Evolutionary conservation across 2,113 vertebrate species (phyloP).

Genomic region (Lepus timidus): DNA sequence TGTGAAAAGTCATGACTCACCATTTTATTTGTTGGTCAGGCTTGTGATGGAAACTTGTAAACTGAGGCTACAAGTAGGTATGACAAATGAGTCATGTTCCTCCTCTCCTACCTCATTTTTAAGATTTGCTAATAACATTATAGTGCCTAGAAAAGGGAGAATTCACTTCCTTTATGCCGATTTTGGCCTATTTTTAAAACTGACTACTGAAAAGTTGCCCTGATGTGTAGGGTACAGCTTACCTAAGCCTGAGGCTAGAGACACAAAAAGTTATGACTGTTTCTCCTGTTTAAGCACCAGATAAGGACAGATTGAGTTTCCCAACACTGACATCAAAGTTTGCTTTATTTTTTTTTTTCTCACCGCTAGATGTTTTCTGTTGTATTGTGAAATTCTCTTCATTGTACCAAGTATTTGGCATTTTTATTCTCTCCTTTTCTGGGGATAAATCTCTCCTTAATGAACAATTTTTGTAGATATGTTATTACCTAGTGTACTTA

Average conservation of each 20-base stretch:
- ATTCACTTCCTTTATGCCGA: not conserved
- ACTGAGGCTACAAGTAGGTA: conserved; percentile 1
- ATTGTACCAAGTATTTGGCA: not conserved
- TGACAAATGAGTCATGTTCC: conserved; percentile 19
- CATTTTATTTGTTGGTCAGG: conserved; percentile 12
- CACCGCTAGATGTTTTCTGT: not conserved
- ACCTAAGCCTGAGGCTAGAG: not conserved
- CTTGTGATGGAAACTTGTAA: conserved; percentile 32
- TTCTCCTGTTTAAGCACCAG: not conserved
- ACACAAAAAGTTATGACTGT: not conserved
- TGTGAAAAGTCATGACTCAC: conserved; percentile 8
- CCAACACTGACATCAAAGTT: conserved; percentile 23
- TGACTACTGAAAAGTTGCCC: conserved; percentile 12
- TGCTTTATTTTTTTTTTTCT: not conserved
- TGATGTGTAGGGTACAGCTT: not conserved
- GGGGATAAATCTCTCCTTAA: not conserved
- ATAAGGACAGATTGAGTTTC: conserved; percentile 31
- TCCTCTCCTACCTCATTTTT: not conserved
- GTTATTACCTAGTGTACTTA: not conserved
- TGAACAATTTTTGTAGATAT: not conserved
- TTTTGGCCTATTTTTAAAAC: conserved; percentile 23
- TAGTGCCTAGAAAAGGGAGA: conserved; percentile 37
- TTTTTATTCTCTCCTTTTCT: not conserved
- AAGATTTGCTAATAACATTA: not conserved
- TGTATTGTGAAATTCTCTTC: not conserved